Conservation (phyloP, 53 echinoderm and acorn worm species). For the Actinopyga echinites region DNA sequence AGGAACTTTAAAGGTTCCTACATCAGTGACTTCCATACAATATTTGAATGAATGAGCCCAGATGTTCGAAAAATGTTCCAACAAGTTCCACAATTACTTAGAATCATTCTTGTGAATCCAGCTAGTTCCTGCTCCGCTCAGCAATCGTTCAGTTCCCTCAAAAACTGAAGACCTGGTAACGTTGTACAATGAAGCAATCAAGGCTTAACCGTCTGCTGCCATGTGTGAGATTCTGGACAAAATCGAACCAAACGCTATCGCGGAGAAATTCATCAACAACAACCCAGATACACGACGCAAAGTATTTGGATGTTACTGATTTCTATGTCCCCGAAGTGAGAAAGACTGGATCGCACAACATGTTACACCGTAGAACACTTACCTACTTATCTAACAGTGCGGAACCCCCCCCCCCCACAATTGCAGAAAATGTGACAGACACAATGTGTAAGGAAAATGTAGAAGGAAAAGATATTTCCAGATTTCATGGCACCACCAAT, state of each 20-base stretch:
- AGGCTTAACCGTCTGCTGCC: not conserved
- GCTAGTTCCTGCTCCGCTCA: conserved; percentile 10
- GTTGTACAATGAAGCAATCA: not conserved
- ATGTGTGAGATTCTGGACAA: not conserved
- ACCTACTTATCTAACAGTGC: too few relatives aligned
- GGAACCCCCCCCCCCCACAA: too few relatives aligned
- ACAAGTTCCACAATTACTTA: conserved; percentile 2
- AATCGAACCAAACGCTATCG: conserved; percentile 24
- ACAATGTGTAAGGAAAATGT: too few relatives aligned
- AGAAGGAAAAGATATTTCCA: too few relatives aligned
- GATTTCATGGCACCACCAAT: too few relatives aligned
- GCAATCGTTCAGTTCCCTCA: not conserved
- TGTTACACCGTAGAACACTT: conserved; percentile 5
- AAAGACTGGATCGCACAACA: not conserved
- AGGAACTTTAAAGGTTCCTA: not conserved
- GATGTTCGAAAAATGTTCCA: conserved; percentile 11
- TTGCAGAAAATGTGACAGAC: too few relatives aligned
- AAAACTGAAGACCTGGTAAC: conserved; percentile 11
- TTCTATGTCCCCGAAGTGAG: not conserved
- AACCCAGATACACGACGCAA: not conserved
- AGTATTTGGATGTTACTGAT: conserved; percentile 30
- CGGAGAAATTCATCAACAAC: conserved; percentile 18
- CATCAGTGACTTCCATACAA: conserved; percentile 31
- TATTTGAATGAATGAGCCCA: too few relatives aligned
- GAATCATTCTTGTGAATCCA: conserved; percentile 29